A percentile compares a stretch with the other conserved stretches of the same genome.
Conservation (phyloP, 2,888 invertebrate species). For the Cactoblastis cactorum region DNA sequence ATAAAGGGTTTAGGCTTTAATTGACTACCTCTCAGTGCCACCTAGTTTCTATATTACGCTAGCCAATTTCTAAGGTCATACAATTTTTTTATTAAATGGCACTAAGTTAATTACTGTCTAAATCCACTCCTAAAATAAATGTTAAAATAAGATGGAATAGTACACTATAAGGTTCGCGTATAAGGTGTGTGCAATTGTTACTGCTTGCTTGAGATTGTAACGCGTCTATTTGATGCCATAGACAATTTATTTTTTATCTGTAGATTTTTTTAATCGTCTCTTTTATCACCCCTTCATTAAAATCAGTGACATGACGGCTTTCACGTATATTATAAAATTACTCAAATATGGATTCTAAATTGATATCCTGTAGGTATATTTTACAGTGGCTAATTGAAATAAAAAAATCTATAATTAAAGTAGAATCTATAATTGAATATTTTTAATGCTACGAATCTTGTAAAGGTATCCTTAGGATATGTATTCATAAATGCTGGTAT, state of each 20-base stretch:
- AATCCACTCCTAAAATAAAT: slow-evolving; percentile 66
- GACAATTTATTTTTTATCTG: slow-evolving; percentile 28
- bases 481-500: not conserved
- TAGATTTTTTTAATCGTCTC: slow-evolving; percentile 5
- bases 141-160: slow-evolving; percentile 54
- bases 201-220: slow-evolving; percentile 36
- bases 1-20: slow-evolving; percentile 72
- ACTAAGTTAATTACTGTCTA: slow-evolving; percentile 71
- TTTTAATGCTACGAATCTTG: not conserved
- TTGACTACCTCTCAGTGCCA: slow-evolving; percentile 47
- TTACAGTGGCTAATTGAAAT: no score
- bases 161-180: slow-evolving; percentile 56
- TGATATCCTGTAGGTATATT: no score
- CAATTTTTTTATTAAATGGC: slow-evolving; percentile 31
- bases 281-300: not conserved
- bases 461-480: not conserved
- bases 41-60: slow-evolving; percentile 18
- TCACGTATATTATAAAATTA: not conserved
- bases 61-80: slow-evolving; percentile 18
- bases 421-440: not conserved
- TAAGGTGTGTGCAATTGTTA: slow-evolving; percentile 72
- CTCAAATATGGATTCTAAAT: not conserved
- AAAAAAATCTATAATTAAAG: no score
- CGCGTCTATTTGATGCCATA: slow-evolving; percentile 39
- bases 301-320: not conserved